A percentile compares a stretch with the other conserved stretches of the same genome.
Evolutionary conservation across 2,888 invertebrate genomes (phyloP).

Genomic region (Spisula subtruncata): DNA sequence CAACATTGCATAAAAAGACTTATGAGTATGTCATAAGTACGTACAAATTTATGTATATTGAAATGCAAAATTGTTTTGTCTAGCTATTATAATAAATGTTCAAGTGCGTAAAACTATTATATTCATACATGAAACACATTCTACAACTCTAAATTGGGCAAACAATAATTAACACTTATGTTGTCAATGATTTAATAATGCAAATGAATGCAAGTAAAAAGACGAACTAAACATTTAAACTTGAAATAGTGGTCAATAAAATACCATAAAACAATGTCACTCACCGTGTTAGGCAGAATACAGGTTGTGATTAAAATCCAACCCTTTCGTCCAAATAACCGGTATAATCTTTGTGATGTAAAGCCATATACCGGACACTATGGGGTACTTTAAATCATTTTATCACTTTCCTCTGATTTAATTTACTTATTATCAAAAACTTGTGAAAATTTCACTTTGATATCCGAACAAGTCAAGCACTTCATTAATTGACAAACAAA

Average conservation of each 20-base stretch:
- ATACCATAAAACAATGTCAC: neutral
- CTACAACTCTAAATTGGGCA: neutral
- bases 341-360: conserved; percentile 3
- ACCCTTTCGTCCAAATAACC: neutral
- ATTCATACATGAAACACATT: neutral
- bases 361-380: neutral
- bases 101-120: no score
- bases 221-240: neutral
- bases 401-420: conserved; percentile 32
- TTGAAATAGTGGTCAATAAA: neutral
- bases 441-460: conserved; percentile 38
- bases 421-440: conserved; percentile 38
- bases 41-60: neutral
- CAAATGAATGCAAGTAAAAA: neutral
- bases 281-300: neutral
- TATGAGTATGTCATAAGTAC: neutral
- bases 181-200: neutral
- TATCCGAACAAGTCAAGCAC: conserved; percentile 35
- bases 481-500: conserved; percentile 30
- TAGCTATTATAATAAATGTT: no score
- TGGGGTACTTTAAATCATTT: conserved; percentile 22
- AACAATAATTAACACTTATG: neutral
- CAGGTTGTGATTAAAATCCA: neutral
- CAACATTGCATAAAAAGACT: neutral
- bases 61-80: neutral